Base-by-base conservation (phyloP, 1,140 invertebrate genomes). In the Monomorium pharaonis region DNA sequence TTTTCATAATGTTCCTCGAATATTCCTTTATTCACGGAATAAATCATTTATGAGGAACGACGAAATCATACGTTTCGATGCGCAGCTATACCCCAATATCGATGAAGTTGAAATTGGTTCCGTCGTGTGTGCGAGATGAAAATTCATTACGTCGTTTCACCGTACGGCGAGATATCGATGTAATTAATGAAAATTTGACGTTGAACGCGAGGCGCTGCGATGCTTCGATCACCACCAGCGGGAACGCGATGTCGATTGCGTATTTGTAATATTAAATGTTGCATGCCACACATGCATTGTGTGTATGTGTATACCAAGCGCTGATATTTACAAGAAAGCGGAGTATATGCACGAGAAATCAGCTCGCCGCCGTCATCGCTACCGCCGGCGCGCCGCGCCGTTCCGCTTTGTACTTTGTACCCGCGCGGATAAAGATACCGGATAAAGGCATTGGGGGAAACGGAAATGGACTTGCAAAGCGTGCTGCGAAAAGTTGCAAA, bases 401-500 rank as follows among this genome's bases (percentile, higher is more conserved):
- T 62, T 85, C 37, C 51, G 56, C 86, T 63, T 77, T 85, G 74
- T 63, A 42, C 54, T 83, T 76, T 58, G 51, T 60, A 30, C 70
- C 18, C 24, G 37, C 75, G 70, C 33, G 33, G 51, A 80, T 80
- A 84, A 86, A 85, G 84, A 88, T 85, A 75, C 56, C 47, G 80
- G 74, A 81, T 81, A 85, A 86, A 83, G 84, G 84, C 51, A 80
- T 63, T n/a, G 78, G 67, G 60, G 54, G 78, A 72, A 81, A 75
- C 81, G 60, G 72, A 70, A 85, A 85, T 80, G 58, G 67, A 85
- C 75, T 86, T 75, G 88, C 47, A 80, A 89, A 85, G 88, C 60
- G 54, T 62, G 67, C 75, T 54, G 72, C 60, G 87, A 54, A 85
- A 88, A 87, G 86, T 88, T 88, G 51, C 81, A 30, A 88, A 88